Percentiles rank a stretch among this genome's conserved stretches.
phyloP scores from a whole-genome alignment of 2,797 vertebrate species.

The Tiaroga cobitis region DNA sequence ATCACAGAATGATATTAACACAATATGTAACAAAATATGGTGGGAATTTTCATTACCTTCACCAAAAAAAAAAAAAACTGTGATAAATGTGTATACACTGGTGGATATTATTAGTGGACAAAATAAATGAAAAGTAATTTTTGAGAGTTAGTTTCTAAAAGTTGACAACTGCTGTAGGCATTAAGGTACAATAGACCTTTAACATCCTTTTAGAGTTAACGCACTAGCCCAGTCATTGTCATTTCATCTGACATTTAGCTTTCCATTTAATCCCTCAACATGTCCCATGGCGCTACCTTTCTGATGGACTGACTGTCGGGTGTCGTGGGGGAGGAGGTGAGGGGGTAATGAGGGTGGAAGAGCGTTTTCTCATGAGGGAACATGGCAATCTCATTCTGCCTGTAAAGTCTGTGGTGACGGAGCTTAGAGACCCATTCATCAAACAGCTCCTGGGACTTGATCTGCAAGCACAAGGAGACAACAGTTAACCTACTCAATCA shows the following conservation, averaged over 20 bases:
- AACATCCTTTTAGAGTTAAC: neutral
- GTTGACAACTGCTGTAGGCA: neutral
- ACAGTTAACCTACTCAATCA: neutral
- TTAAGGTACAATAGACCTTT: neutral
- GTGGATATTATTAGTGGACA: neutral
- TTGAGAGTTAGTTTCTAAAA: neutral
- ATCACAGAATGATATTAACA: neutral
- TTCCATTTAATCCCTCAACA: neutral
- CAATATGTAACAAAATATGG: neutral
- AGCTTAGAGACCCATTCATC: constrained; percentile 97
- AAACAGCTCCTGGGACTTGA: constrained; percentile 93
- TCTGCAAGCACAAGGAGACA: constrained; percentile 74
- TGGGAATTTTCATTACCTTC: neutral
- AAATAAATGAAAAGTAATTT: neutral
- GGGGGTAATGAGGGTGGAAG: constrained; percentile 82
- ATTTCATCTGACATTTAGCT: constrained; percentile 1
- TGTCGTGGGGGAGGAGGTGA: constrained; percentile 75
- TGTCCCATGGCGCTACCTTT: constrained; percentile 74
- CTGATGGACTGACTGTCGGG: constrained; percentile 79
- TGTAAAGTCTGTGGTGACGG: constrained; percentile 93
- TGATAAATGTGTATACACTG: neutral
- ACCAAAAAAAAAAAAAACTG: neutral
- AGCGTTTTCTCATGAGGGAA: constrained; percentile 87
- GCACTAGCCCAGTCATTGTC: neutral
- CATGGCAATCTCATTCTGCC: constrained; percentile 96